These are phyloP conservation scores for Ceratina calcarata DNA, from an alignment of 1,140 invertebrate species.

Conservation along the genomic window DNA sequence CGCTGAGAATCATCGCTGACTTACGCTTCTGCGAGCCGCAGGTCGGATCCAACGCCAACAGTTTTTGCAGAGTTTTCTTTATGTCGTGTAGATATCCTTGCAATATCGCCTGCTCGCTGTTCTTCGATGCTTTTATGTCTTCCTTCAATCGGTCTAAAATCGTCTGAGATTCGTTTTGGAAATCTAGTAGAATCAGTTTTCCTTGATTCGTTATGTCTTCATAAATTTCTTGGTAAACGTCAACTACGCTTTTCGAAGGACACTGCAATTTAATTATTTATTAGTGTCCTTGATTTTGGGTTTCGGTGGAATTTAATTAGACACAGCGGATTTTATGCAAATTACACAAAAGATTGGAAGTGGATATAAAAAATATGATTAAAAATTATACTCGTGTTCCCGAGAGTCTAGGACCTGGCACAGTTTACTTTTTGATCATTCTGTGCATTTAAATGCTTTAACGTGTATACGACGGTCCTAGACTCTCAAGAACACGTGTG, in stretches of 20 bases:
- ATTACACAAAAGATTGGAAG: too few relatives aligned
- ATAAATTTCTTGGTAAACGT: slow-evolving; percentile 43
- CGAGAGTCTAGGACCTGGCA: too few relatives aligned
- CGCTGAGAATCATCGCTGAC: slow-evolving; percentile 33
- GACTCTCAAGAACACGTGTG: too few relatives aligned
- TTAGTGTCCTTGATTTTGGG: too few relatives aligned
- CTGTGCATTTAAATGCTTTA: too few relatives aligned
- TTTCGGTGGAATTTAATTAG: too few relatives aligned
- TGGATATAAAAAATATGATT: too few relatives aligned
- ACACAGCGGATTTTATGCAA: too few relatives aligned
- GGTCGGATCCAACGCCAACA: slow-evolving; percentile 39
- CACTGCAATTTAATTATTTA: slow-evolving; percentile 42
- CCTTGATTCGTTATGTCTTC: slow-evolving; percentile 1
- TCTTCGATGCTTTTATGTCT: not conserved
- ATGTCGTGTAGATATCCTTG: slow-evolving; percentile 21
- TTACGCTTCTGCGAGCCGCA: slow-evolving; percentile 45
- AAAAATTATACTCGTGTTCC: too few relatives aligned
- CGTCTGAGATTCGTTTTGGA: slow-evolving; percentile 11
- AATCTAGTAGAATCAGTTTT: slow-evolving; percentile 28
- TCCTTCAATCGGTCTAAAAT: not conserved
- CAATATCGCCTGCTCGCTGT: not conserved
- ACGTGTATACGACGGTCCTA: too few relatives aligned
- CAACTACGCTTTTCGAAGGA: slow-evolving; percentile 14
- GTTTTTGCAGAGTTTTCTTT: slow-evolving; percentile 27
- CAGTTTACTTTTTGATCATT: too few relatives aligned